Evolutionary conservation across 2,797 vertebrate genomes (phyloP).

Genomic region (Hyperoplus immaculatus): DNA sequence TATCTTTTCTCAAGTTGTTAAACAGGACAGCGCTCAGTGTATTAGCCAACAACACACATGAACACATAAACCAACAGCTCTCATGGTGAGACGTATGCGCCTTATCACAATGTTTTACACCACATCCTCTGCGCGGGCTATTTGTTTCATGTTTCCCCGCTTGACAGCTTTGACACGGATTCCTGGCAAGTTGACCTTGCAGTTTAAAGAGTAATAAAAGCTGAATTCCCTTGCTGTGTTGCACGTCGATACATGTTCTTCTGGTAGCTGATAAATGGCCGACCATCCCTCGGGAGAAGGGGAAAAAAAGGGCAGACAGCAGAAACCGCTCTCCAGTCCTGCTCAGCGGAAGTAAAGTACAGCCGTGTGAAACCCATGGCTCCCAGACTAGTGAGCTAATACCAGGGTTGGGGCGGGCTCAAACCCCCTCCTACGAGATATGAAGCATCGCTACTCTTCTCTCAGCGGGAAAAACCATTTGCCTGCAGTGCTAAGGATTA

Average conservation of each 20-base stretch:
- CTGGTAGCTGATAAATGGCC: constrained; percentile 74
- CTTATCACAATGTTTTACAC: constrained; percentile 71
- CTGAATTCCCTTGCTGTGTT: constrained; percentile 71
- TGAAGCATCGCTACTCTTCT: constrained; percentile 54
- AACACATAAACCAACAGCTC: constrained; percentile 49
- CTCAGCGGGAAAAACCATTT: constrained; percentile 66
- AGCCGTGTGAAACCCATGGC: constrained; percentile 56
- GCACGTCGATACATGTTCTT: constrained; percentile 75
- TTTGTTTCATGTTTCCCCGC: constrained; percentile 76
- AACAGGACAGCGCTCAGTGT: constrained; percentile 13
- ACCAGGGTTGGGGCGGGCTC: constrained; percentile 41
- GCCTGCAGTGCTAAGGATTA: constrained; percentile 72
- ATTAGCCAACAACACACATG: constrained; percentile 44
- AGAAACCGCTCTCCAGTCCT: constrained; percentile 57
- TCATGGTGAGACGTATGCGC: constrained; percentile 34
- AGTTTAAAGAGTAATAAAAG: constrained; percentile 81
- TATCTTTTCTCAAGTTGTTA: constrained; percentile 29
- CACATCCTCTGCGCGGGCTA: constrained; percentile 55
- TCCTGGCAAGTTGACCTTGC: constrained; percentile 80
- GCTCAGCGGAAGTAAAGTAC: constrained; percentile 69
- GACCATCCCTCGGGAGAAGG: constrained; percentile 42
- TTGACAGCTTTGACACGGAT: constrained; percentile 79
- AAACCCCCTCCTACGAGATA: constrained; percentile 53
- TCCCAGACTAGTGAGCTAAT: constrained; percentile 58
- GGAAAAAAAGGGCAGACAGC: constrained; percentile 62